Evolutionary conservation across 2,113 vertebrate species (phyloP).

Genomic region (Ranitomeya imitator): DNA sequence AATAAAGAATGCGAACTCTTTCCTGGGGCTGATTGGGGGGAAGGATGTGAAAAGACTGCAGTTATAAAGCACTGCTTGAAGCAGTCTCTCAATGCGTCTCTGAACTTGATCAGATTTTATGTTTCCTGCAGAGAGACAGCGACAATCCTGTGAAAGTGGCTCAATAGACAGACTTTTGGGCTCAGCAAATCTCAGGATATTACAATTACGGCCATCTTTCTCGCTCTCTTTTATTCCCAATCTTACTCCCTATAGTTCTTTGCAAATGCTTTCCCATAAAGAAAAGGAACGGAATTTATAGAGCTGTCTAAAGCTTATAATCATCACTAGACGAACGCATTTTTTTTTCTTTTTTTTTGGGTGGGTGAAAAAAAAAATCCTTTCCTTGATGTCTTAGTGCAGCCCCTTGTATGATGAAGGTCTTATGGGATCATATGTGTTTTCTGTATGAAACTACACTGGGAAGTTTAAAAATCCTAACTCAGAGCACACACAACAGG

Average conservation of each 20-base stretch:
- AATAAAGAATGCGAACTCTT: conserved; percentile 84
- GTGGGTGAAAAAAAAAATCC: conserved; percentile 32
- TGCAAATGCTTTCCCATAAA: conserved; percentile 70
- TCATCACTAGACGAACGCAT: conserved; percentile 67
- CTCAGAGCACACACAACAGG: conserved; percentile 49
- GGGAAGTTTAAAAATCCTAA: conserved; percentile 54
- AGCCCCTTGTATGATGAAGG: conserved; percentile 48
- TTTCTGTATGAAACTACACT: conserved; percentile 38
- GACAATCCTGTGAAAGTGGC: conserved; percentile 79
- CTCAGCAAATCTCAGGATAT: conserved; percentile 79
- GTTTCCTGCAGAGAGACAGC: conserved; percentile 93
- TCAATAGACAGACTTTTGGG: conserved; percentile 80
- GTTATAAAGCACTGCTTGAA: conserved; percentile 92
- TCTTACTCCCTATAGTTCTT: conserved; percentile 77
- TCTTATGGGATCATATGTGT: conserved; percentile 41
- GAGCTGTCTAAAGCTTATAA: conserved; percentile 68
- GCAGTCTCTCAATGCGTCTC: conserved; percentile 83
- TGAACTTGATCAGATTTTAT: conserved; percentile 98
- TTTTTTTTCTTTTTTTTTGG: background rate
- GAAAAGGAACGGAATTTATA: conserved; percentile 71
- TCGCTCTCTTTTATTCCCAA: conserved; percentile 79
- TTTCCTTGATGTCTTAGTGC: conserved; percentile 39
- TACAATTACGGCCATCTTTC: conserved; percentile 86
- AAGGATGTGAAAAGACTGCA: conserved; percentile 81
- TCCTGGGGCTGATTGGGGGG: conserved; percentile 78